A percentile compares a stretch with the other conserved stretches of the same genome.
These are phyloP conservation scores for Hipposideros larvatus DNA, from an alignment of 2,797 vertebrate genomes.

Conservation along the genomic window DNA sequence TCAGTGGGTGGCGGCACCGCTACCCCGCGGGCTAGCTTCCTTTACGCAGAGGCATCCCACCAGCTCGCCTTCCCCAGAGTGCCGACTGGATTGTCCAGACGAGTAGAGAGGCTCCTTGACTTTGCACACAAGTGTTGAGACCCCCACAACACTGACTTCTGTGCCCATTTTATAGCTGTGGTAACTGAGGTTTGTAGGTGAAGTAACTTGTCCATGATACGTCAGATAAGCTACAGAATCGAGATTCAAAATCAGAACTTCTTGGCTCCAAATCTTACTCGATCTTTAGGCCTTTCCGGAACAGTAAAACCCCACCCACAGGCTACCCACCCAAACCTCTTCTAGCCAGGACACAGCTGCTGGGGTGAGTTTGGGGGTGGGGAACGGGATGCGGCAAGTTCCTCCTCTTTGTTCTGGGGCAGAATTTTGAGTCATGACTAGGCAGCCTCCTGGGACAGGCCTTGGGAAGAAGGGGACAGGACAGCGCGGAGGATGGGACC, in stretches of 20 bases:
- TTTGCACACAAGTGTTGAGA: not conserved
- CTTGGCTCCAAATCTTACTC: not conserved
- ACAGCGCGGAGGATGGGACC: not conserved
- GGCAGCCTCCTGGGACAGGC: not conserved
- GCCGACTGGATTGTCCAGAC: fast-evolving
- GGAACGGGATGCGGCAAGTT: not conserved
- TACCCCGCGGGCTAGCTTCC: not conserved
- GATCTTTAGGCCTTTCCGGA: not conserved
- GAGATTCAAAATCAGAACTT: not conserved
- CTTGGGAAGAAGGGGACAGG: not conserved
- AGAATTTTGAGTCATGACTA: not conserved
- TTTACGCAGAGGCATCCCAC: not conserved
- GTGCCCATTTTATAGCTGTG: not conserved
- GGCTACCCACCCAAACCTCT: no score
- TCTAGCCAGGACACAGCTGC: not conserved
- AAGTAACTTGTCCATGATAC: not conserved
- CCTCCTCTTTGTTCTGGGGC: not conserved
- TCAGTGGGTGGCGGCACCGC: not conserved
- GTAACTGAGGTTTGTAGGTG: not conserved
- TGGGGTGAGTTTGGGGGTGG: not conserved
- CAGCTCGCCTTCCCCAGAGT: fast-evolving
- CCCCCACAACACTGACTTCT: not conserved
- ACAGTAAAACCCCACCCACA: not conserved
- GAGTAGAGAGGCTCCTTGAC: not conserved
- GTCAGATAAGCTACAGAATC: not conserved